Base-by-base conservation (phyloP, 2,888 invertebrate species). In the Bombyx huttoni region DNA sequence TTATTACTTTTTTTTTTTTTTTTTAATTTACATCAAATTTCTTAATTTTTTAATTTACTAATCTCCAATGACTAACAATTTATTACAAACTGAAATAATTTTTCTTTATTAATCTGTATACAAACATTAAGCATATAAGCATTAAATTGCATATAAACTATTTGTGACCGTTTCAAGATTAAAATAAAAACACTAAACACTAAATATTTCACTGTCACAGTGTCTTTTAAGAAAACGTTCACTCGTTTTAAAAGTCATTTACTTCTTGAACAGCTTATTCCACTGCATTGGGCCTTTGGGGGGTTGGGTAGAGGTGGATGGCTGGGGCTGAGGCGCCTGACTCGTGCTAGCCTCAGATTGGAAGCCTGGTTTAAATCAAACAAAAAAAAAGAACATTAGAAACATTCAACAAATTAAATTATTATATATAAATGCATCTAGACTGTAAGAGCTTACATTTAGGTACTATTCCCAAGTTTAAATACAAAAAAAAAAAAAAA, bases 181-280 rank as follows among this genome's bases (percentile, higher is more conserved):
- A 40, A 12, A 7, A 24, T 24, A 24, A 3, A 40, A 40, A 40
- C 40, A 40, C 40, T 40, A 6, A 35, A 40, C 40, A 40, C 40
- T 40, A 40, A 3, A 40, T 7, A 40, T 40, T 40, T 40, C 40
- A 40, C 40, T 40, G 7, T 40, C 40, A 40, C 40, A 40, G 40
- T 12, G 40, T 40, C 40, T 40, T 40, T 40, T 5, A 7, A 40
- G 40, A 24, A 24, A 24, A 24, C 24, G 24, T 24, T 40, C 40
- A 40, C 40, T 40, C 7, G 33, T n/a, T 10, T 35, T 13, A 14
- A 46, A 24, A 33, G 46, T 14, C 46, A 61, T 65, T 75, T 73
- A 82, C 65, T 82, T 82, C 58, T 78, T 80, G 63, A 83, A 83
- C 40, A 83, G 66, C 63, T 78, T 75, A 63, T 78, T 81, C 82